Base-by-base conservation (phyloP, 2,113 vertebrate species). In the Bos indicus region DNA sequence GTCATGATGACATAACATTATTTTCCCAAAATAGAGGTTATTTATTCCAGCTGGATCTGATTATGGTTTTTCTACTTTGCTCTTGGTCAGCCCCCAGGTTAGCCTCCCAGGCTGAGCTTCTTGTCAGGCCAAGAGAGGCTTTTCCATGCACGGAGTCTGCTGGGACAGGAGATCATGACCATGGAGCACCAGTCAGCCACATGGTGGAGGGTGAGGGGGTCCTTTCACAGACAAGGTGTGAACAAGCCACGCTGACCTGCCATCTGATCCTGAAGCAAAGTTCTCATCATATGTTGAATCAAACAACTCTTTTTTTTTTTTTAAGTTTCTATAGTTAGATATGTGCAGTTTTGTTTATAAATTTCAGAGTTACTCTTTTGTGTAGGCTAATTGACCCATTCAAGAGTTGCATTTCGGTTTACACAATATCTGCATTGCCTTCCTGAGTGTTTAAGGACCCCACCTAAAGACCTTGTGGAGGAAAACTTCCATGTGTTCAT, bases 11-110 rank as follows among this genome's bases (percentile, higher is more conserved):
- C 56, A 87, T 67, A 85, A 59, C 81, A 84, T 90, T 57, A 60
- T 88, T 67, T 97, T 81, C 67, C 89, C 86, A 88, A 97, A 97
- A 85, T 59, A 62, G 28, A 77, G 85, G 36, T 36, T 80, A 33
- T 93, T 95, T 96, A 5, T 91, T 97, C 48, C 67, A 97, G 74
- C 78, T 96, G 87, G 90, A 77, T 93, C 82, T 77, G 88, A 82
- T 93, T 36, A 51, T 91, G 59, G 83, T 43, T 77, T 94, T 86
- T 40, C 78, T 94, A 19, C 93, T 97, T 96, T 90, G 13, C 11
- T 30, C 71, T 95, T 92, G 90, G 56, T 96, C 57, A 87, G 36
- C 87, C 51, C 62, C 33, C 54, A 91, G 83, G 52, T 51, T 74
- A 93, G n/a, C 59, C 54, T 93, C 92, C 78, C 90, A 93, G 28